Base-by-base conservation (phyloP, 2,113 vertebrate genomes). In the Syrmaticus mikado region DNA sequence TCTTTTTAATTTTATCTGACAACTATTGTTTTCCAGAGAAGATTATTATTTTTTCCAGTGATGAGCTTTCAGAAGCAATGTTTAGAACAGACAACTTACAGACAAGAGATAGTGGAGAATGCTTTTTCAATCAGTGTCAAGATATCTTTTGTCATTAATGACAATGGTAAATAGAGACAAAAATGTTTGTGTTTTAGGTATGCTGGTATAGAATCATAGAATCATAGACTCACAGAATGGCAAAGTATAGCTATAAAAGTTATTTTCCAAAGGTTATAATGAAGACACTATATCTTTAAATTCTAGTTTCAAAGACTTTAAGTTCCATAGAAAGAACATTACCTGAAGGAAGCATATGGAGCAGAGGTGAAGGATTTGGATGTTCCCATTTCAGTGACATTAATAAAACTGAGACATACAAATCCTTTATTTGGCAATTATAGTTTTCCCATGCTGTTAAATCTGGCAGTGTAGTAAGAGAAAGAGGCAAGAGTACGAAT, bases 291-390 rank as follows among this genome's bases (percentile, higher is more conserved):
- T 32, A 6, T 34, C 75, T 93, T 91, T 78, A 3, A 34, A 52
- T 65, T 94, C 94, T 48, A 2, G 36, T 71, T 75, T 94, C 32
- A 82, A 78, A 22, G 8, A 82, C 86, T 88, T 82, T 64, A 87
- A 72, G 46, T 81, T 60, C 72, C 74, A 5, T 86, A 65, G 48
- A 50, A 82, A 73, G 85, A 21, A 12, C 1, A 0, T 66, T 82
- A 43, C 5, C 40, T 65, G 10, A 64, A 75, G 14, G 8, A 36
- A 82, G 3, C 38, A 22, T 65, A 2, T n/a, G 45, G 43, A 86
- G 18, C 8, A 79, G 84, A 82, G 25, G 34, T 34, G 38, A 60
- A 34, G 20, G 21, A 86, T 74, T 74, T 88, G 13, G 40, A 52
- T 53, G 21, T 38, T 92, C 17, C 21, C 8, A 83, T 89, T 87